Conservation (phyloP, 2,113 vertebrate genomes). For the Hippocampus abdominalis region DNA sequence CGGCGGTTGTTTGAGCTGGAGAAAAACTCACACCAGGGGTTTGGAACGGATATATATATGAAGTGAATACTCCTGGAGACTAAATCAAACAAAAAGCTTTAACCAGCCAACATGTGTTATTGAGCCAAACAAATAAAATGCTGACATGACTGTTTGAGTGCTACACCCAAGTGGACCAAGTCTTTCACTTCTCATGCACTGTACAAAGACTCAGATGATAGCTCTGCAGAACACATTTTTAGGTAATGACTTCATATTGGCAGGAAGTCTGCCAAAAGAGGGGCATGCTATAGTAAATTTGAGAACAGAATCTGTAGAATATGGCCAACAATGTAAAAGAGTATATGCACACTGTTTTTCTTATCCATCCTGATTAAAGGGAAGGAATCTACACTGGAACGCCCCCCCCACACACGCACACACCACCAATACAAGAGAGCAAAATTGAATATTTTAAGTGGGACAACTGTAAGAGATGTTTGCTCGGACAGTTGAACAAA, state of each 20-base stretch:
- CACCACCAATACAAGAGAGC: too few relatives aligned
- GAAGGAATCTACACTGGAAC: background rate
- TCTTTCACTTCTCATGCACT: conserved; percentile 26
- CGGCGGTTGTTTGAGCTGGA: conserved; percentile 30
- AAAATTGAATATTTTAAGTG: too few relatives aligned
- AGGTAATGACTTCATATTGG: background rate
- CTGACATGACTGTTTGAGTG: conserved; percentile 45
- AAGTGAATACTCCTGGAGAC: conserved; percentile 38
- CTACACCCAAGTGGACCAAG: conserved; percentile 21
- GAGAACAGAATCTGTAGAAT: background rate
- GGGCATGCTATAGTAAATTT: conserved; percentile 3
- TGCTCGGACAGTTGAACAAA: too few relatives aligned
- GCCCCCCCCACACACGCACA: too few relatives aligned
- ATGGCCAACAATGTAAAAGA: background rate
- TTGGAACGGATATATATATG: conserved; percentile 34
- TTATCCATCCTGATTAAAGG: background rate
- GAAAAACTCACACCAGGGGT: conserved; percentile 32
- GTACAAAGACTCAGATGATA: conserved; percentile 21
- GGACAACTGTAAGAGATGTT: too few relatives aligned
- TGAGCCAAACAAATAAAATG: conserved; percentile 47
- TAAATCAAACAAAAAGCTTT: conserved; percentile 40
- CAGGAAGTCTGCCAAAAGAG: conserved; percentile 27
- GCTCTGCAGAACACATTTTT: conserved; percentile 34
- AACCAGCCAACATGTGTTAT: conserved; percentile 38
- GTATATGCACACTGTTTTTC: background rate